Evolutionary conservation across 2,888 invertebrate genomes (phyloP).

Genomic region (Ptilodon capucinus): DNA sequence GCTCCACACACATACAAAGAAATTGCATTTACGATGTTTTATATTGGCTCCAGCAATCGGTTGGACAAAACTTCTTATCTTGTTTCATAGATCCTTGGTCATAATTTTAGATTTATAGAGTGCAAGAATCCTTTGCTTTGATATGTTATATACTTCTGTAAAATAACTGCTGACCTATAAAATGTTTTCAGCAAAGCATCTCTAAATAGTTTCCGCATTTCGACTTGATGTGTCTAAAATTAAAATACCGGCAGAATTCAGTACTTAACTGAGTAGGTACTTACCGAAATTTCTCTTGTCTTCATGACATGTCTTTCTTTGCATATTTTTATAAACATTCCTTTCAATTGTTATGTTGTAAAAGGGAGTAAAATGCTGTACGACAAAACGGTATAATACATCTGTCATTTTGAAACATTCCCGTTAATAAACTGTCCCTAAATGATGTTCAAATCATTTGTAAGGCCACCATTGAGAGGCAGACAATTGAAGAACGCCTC

Average conservation of each 20-base stretch:
- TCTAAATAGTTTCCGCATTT: too few species aligned
- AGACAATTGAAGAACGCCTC: not conserved
- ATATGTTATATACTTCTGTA: not conserved
- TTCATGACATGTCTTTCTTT: not conserved
- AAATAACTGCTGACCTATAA: not conserved
- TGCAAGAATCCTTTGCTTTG: not conserved
- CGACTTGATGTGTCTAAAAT: too few species aligned
- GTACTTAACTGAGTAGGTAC: too few species aligned
- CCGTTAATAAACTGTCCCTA: not conserved
- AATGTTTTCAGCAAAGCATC: not conserved
- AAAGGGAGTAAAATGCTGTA: not conserved
- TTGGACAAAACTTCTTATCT: not conserved
- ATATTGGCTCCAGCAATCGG: not conserved
- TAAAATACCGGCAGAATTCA: too few species aligned
- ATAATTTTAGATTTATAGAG: not conserved
- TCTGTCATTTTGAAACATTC: not conserved
- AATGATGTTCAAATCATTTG: not conserved
- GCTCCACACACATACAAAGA: constrained; percentile 4
- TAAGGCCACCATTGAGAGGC: not conserved
- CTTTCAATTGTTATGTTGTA: not conserved
- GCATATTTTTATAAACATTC: not conserved
- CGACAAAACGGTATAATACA: not conserved
- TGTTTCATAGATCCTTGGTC: not conserved
- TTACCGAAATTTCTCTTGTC: not conserved
- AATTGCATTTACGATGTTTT: constrained; percentile 1